Conservation (phyloP, 30 jellyfish, hydroid and myxozoan species). For the Turritopsis rubra region DNA sequence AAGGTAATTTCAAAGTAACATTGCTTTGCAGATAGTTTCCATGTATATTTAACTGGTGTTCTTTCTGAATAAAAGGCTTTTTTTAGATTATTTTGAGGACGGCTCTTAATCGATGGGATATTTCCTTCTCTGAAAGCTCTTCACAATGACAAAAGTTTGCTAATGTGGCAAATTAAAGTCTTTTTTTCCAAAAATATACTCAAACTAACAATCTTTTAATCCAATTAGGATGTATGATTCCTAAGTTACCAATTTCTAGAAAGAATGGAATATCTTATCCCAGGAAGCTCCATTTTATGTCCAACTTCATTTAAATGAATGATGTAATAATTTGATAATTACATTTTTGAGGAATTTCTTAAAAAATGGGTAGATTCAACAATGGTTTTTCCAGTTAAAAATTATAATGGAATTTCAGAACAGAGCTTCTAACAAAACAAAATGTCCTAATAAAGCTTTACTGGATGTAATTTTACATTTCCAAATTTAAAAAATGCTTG, state of each 20-base stretch:
- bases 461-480: not conserved
- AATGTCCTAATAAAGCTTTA: not conserved
- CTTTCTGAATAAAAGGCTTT: not conserved
- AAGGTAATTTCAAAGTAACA: not conserved
- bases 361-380: not conserved
- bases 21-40: not conserved
- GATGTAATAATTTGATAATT: not conserved
- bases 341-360: not conserved
- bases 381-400: not conserved
- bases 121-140: not conserved
- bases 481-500: not conserved
- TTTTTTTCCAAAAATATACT: not conserved
- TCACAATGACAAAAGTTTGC: not conserved
- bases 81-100: not conserved
- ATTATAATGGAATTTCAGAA: not conserved
- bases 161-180: not conserved
- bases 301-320: not conserved
- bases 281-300: not conserved
- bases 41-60: not conserved
- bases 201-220: not conserved
- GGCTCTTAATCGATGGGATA: not conserved
- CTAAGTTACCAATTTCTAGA: not conserved
- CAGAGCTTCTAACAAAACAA: not conserved
- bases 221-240: not conserved
- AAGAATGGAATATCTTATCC: not conserved